Percentiles rank a stretch among this genome's conserved stretches.
Conservation (phyloP, 2,888 invertebrate species). For the Microctonus hyperodae region DNA sequence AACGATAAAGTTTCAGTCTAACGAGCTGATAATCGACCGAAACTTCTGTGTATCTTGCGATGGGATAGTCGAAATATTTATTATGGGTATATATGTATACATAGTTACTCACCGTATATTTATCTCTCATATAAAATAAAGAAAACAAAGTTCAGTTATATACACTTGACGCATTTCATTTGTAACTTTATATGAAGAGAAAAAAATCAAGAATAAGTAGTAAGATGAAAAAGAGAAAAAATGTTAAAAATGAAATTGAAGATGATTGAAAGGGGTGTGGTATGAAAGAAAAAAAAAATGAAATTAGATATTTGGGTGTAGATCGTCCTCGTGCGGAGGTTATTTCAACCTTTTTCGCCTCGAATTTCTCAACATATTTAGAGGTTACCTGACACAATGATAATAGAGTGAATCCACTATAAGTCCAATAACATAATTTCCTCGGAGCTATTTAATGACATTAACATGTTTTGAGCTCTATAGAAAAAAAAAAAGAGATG, state of each 20-base stretch:
- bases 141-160: background rate
- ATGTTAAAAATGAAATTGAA: background rate
- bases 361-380: background rate
- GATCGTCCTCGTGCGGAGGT: background rate
- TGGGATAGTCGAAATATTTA: background rate
- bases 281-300: background rate
- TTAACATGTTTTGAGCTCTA: background rate
- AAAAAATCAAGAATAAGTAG: background rate
- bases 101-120: no score
- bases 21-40: slow-evolving; percentile 53
- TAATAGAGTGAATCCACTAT: background rate
- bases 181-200: background rate
- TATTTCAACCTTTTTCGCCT: background rate
- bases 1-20: slow-evolving; percentile 50
- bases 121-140: background rate
- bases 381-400: background rate
- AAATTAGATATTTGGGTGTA: background rate
- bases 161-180: background rate
- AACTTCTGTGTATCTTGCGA: slow-evolving; percentile 9
- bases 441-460: background rate
- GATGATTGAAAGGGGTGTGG: background rate
- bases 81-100: no score
- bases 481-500: background rate
- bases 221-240: background rate
- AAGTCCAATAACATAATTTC: background rate